A percentile compares a stretch with the other conserved stretches of the same genome.
Evolutionary conservation across 2,113 vertebrate species (phyloP).

Genomic region (Cyrtonyx montezumae): DNA sequence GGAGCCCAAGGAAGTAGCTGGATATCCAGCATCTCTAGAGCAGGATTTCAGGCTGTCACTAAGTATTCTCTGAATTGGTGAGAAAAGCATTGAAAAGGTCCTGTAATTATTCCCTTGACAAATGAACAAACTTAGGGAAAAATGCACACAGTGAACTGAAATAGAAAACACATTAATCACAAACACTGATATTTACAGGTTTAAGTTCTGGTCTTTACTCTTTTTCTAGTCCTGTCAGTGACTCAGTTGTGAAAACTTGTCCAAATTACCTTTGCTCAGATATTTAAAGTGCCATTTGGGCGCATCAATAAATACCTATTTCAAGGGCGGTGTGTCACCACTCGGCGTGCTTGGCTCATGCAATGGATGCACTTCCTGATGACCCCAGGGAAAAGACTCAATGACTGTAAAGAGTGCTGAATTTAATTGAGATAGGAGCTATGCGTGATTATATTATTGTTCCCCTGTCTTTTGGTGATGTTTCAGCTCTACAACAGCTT

Average conservation of each 20-base stretch:
- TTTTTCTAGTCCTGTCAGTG: neutral
- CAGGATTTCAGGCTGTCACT: neutral
- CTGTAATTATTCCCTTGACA: neutral
- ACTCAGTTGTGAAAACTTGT: neutral
- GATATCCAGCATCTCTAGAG: neutral
- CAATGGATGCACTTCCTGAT: neutral
- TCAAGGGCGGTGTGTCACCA: neutral
- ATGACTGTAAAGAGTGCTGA: neutral
- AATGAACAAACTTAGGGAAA: neutral
- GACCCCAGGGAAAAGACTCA: neutral
- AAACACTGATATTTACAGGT: neutral
- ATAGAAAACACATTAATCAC: neutral
- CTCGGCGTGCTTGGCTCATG: neutral
- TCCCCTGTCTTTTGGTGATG: neutral
- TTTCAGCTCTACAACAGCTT: neutral
- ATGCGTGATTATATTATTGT: neutral
- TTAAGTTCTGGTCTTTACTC: neutral
- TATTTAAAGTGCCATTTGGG: neutral
- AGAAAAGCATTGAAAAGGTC: neutral
- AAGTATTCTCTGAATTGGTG: neutral
- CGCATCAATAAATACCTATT: neutral
- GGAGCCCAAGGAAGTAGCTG: neutral
- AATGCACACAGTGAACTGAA: neutral
- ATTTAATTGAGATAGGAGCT: neutral
- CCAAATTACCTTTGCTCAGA: neutral